These are phyloP conservation scores for Mimumesa dahlbomi DNA, from an alignment of 2,888 invertebrate species.

Conservation along the genomic window DNA sequence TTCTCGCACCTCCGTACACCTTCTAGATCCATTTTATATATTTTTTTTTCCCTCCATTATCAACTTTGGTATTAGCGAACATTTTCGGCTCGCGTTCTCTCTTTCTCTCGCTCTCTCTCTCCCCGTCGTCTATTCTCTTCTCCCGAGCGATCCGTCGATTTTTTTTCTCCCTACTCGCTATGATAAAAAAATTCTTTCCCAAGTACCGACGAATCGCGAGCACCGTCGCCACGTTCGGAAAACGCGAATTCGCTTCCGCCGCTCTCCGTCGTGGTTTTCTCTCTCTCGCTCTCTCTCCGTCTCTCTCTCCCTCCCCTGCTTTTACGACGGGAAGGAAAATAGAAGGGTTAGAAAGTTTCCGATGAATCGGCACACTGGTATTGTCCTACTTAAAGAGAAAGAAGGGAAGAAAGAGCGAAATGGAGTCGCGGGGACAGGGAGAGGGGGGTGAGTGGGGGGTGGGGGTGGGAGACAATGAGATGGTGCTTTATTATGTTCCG, in stretches of 20 bases:
- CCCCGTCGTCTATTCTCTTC: not conserved
- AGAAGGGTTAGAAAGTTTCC: slow-evolving; percentile 41
- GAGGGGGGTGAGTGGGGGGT: slow-evolving; percentile 23
- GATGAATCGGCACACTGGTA: slow-evolving; percentile 53
- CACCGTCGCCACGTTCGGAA: slow-evolving; percentile 26
- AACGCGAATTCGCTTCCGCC: slow-evolving; percentile 48
- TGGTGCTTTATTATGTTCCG: slow-evolving; percentile 58
- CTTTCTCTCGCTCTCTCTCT: not conserved
- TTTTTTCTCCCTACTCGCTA: too few relatives aligned
- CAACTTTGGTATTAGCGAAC: not conserved
- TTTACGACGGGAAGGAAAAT: not conserved
- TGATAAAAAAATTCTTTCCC: too few relatives aligned
- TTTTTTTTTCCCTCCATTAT: too few relatives aligned
- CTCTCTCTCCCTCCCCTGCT: slow-evolving; percentile 13
- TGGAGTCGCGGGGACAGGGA: not conserved
- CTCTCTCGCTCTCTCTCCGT: too few relatives aligned
- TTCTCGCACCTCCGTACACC: too few relatives aligned
- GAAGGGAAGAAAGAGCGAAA: slow-evolving; percentile 8
- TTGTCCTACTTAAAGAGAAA: slow-evolving; percentile 43
- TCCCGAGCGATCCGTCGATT: too few relatives aligned
- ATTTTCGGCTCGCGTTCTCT: slow-evolving; percentile 12
- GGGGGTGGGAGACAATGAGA: slow-evolving; percentile 47
- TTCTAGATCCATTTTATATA: too few relatives aligned
- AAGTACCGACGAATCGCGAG: not conserved
- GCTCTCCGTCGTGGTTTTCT: slow-evolving; percentile 32